These are phyloP conservation scores for Noctuana brunneofusca DNA, from an alignment of 2,888 invertebrate species.

Conservation along the genomic window DNA sequence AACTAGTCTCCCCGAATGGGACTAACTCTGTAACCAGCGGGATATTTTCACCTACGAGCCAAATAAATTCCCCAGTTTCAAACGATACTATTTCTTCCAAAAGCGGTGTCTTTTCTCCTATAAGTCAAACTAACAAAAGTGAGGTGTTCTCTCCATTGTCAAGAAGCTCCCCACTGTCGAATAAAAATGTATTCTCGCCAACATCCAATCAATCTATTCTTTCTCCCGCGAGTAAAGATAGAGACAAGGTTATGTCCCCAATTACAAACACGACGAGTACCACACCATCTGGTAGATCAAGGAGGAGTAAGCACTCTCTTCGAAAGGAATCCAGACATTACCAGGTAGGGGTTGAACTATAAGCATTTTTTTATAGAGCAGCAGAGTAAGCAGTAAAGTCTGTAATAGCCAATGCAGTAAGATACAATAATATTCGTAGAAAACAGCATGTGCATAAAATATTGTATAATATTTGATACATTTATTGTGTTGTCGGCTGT, in stretches of 20 bases:
- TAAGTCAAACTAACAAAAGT: conserved; percentile 79
- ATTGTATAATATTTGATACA: conserved; percentile 12
- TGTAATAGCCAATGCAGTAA: conserved; percentile 12
- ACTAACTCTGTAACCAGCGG: conserved; percentile 80
- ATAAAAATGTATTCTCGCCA: conserved; percentile 76
- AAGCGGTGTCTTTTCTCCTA: conserved; percentile 78
- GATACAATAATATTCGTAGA: conserved; percentile 2
- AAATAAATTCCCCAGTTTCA: conserved; percentile 79
- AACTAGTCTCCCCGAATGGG: conserved; percentile 76
- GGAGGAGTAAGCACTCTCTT: conserved; percentile 81
- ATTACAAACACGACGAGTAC: conserved; percentile 77
- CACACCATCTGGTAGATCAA: conserved; percentile 82
- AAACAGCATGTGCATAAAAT: conserved; percentile 32
- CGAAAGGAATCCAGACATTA: conserved; percentile 88
- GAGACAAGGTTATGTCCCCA: conserved; percentile 73
- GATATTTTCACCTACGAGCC: conserved; percentile 80
- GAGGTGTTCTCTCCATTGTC: conserved; percentile 77
- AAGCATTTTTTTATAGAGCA: conserved; percentile 13
- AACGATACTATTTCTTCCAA: conserved; percentile 80
- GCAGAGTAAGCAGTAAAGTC: conserved; percentile 14
- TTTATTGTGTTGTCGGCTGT: conserved; percentile 41
- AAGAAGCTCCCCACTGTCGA: conserved; percentile 75
- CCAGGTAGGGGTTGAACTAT: conserved; percentile 75
- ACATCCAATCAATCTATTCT: conserved; percentile 72
- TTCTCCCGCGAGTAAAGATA: conserved; percentile 71